Base-by-base conservation (phyloP, 2,797 vertebrate genomes). In the Poeciliopsis gracilis region DNA sequence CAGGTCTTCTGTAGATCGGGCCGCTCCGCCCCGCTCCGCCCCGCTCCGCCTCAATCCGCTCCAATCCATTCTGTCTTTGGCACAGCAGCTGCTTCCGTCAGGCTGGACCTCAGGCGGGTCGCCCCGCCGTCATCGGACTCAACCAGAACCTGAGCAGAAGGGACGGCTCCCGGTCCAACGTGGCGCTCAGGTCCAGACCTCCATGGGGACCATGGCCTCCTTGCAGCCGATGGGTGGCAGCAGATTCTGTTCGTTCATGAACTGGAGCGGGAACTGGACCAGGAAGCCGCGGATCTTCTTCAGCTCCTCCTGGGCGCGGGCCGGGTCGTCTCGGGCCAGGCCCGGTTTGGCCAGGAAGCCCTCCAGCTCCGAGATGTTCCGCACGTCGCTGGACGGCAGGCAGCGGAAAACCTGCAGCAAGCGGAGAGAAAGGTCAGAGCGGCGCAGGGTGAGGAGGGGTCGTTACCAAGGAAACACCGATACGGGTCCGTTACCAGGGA, bases 191-290 rank as follows among this genome's bases (percentile, higher is more conserved):
- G 98, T 99, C 98, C 98, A 99, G 75, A 98, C 96, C 87, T 99
- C 98, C 96, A 96, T 98, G 86, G 98, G 98, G 73, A 99, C 97
- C 88, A 99, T 99, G 87, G 97, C 95, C 93, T 99, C 98, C 90
- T 97, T 99, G 77, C 97, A 97, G 85, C 98, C 98, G 0, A 99
- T 97, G 0, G 98, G 97, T 15, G 98, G 98, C 18, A 99, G 96
- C 15, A 99, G 94, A 92, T 96, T 96, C 89, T 99, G 95, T 77
- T 97, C 97, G 63, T 93, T 89, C 80, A 99, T 92, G 93, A 99
- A 99, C 86, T 96, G 94, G 15, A 99, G 96, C 5, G 98, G 98
- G 69, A 99, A 99, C 81, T 99, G 98, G 33, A 99, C 98, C 84
- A 98, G 92, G 93, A 99, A 99, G 7, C 98, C 98, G 1, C 96